Evolutionary conservation across 2,113 vertebrate species (phyloP), one percentile per base, ranked within the genome.

Genomic region (Platysternon megacephalum): DNA sequence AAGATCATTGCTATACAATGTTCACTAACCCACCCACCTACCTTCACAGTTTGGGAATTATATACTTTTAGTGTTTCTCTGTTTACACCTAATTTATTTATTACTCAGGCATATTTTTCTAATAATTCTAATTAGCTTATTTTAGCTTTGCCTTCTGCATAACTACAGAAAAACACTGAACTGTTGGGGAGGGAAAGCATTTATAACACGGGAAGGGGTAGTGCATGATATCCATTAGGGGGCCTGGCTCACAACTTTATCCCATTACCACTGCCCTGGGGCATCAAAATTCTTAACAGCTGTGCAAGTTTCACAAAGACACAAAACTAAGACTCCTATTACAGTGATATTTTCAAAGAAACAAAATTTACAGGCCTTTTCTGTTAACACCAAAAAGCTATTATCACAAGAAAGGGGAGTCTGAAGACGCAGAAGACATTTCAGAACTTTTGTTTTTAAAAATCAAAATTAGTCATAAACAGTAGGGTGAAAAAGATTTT

Each of bases 381-480:
- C 1, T 79, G 48, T 85, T 91, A 79, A 44, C 86, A 84, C 81
- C 58, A 49, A 85, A 95, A 92, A 82, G 22, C 79, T 84, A 0
- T 79, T 22, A 19, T 13, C 44, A 55, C 74, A 76, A 86, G 49
- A 65, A 88, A 46, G 53, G 7, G 12, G 8, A 49, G 35, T 92
- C 80, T 68, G 74, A 87, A 94, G 51, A 26, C n/a, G 48, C 53
- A 44, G 79, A 91, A 93, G 72, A 24, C 85, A 84, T 51, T 94
- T 91, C 72, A 79, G 61, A 91, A 85, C 53, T 87, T 84, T 61
- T n/a, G 21, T 72, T 87, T 82, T 90, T 96, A 74, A 83, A 28
- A 89, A 90, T 95, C 89, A 29, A 24, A 88, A 0, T 93, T 93
- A 91, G 84, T 74, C 61, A 93, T 92, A 94, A 83, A 88, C 86